Evolutionary conservation across 35 echinoderm and acorn worm genomes (phyloP), one percentile per base, ranked within the genome.

Genomic region (Chiridota heheva): DNA sequence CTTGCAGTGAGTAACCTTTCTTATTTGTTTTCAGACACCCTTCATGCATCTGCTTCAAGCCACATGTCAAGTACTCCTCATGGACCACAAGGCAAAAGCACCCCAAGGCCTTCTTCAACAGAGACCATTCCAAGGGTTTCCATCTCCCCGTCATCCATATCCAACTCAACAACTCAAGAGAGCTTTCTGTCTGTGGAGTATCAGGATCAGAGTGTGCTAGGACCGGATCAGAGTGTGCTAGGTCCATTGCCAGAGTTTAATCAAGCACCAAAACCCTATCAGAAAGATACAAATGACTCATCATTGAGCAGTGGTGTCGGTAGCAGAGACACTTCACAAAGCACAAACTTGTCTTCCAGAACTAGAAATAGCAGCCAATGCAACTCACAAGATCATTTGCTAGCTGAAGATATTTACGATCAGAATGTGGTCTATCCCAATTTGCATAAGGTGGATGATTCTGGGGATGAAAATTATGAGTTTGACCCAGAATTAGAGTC

Each of bases 281-380:
- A 43, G 7, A 86, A 43, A 45, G 70, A 57, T 44, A 82, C 87
- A 12, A 83, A 80, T 53, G 79, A 90, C 13, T 72, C 64, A 33
- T 90, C 87, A 5, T 35, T 72, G 3, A 90, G 87, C 58, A 90
- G 87, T 33, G 87, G 87, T 24, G 82, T 83, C 46, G 69, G 79
- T 10, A 90, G 87, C 42, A 81, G 87, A 6, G 84, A 90, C 70
- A 90, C 87, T 58, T 90, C 87, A 0, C 78, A 75, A 45, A 81
- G 80, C 30, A 83, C 79, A 18, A 58, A 36, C 29, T 81, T 61
- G 13, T 79, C 72, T 5, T 58, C 35, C 10, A 45, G 87, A n/a
- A n/a, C n/a, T 74, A 41, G 44, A 16, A 47, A 74, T 47, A 33
- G 70, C 5, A 47, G 70, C 27, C 70, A 42, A 5, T 74, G 47